Percentiles rank a stretch among this genome's conserved stretches.
These are phyloP conservation scores for Pangasius sanitwongsei DNA, from an alignment of 2,797 vertebrate species.

Conservation along the genomic window DNA sequence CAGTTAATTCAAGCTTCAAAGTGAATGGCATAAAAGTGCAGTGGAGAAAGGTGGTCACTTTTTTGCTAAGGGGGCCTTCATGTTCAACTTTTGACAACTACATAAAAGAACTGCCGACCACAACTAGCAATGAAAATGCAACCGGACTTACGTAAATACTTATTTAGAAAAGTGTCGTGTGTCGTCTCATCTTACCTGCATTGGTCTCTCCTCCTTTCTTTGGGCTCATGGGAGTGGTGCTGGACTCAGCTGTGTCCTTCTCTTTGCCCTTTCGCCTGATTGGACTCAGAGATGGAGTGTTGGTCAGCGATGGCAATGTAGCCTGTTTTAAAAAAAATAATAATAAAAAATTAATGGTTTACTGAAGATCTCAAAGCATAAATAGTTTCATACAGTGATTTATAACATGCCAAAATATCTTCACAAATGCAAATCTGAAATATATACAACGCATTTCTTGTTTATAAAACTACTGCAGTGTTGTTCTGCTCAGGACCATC, in stretches of 20 bases:
- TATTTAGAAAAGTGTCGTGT: neutral
- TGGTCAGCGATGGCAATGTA: conserved; percentile 89
- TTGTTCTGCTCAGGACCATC: neutral
- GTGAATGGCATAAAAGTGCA: neutral
- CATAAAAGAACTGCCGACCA: neutral
- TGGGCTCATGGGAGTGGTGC: conserved; percentile 86
- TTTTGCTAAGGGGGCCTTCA: neutral
- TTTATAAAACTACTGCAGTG: neutral
- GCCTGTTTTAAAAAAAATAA: conserved; percentile 71
- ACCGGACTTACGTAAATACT: neutral
- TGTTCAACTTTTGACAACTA: neutral
- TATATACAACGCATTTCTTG: neutral
- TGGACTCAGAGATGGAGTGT: conserved; percentile 93
- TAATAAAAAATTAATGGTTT: neutral
- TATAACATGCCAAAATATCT: neutral
- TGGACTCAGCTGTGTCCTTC: conserved; percentile 82
- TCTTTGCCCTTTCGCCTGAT: conserved; percentile 96
- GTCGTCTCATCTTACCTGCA: conserved; percentile 73
- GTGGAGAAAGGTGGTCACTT: too few species aligned
- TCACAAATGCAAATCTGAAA: neutral
- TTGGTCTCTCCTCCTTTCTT: conserved; percentile 87
- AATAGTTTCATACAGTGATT: neutral
- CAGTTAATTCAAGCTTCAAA: neutral
- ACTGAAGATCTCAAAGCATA: neutral
- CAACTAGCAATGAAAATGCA: neutral